phyloP scores from a whole-genome alignment of 2,888 invertebrate species.

The Camponotus fellah region DNA sequence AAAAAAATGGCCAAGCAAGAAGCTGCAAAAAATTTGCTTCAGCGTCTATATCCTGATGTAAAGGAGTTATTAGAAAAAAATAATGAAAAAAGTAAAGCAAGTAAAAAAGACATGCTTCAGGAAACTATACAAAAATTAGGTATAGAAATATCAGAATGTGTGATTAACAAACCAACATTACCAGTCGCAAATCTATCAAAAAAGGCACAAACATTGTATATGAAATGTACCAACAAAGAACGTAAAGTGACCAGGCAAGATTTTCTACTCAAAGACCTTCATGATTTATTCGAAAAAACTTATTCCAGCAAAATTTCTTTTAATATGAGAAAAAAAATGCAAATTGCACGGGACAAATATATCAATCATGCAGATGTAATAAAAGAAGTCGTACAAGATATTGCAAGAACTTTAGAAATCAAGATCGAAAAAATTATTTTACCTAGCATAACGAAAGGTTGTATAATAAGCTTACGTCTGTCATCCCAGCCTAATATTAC shows the following conservation, averaged over 20 bases:
- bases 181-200: not conserved
- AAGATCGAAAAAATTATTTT: not conserved
- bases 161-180: not conserved
- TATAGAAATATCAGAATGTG: not conserved
- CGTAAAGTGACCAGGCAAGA: too few species aligned
- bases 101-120: not conserved
- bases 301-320: not conserved
- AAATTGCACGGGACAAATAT: not conserved
- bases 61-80: not conserved
- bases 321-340: not conserved
- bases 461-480: conserved; percentile 16
- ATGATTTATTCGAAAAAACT: not conserved
- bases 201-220: not conserved
- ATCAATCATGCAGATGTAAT: not conserved
- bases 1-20: conserved; percentile 36
- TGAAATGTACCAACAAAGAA: not conserved
- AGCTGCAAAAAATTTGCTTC: conserved; percentile 3
- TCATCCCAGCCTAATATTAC: not conserved
- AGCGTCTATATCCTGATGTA: not conserved
- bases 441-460: accelerated
- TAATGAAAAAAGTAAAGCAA: not conserved
- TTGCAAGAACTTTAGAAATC: not conserved
- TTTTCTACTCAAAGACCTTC: not conserved
- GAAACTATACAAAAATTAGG: conserved; percentile 2
- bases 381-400: not conserved